Evolutionary conservation across 2,113 vertebrate genomes (phyloP).

Genomic region (Ascaphus truei): DNA sequence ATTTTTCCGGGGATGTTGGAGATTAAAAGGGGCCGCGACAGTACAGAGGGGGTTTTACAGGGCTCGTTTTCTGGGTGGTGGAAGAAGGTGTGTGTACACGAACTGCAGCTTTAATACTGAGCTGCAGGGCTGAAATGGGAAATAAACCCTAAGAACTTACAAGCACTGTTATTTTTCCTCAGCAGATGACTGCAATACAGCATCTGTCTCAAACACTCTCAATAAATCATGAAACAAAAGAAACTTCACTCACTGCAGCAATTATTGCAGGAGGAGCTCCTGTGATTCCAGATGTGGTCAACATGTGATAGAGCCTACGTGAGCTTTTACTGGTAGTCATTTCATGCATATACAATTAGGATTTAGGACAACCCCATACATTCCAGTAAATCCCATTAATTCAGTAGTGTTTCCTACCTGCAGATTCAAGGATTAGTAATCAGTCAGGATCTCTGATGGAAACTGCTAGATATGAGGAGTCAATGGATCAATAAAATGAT

Average conservation of each 20-base stretch:
- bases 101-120: neutral
- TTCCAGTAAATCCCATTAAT: neutral
- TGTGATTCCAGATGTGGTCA: slow-evolving; percentile 19
- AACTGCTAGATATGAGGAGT: too few species aligned
- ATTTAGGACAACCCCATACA: neutral
- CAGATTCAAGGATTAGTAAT: too few species aligned
- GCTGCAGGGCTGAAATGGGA: neutral
- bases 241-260: slow-evolving; percentile 22
- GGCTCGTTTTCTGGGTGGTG: neutral
- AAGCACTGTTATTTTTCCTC: neutral
- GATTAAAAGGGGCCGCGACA: neutral
- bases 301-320: neutral
- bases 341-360: neutral
- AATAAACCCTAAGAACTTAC: neutral
- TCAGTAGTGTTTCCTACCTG: too few species aligned
- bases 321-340: neutral
- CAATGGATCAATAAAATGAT: too few species aligned
- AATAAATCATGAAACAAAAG: slow-evolving; percentile 30
- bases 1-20: too few species aligned
- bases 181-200: slow-evolving; percentile 13
- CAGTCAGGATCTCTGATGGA: too few species aligned
- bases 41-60: neutral
- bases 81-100: neutral
- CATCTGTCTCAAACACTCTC: slow-evolving; percentile 13
- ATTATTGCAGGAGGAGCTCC: slow-evolving; percentile 3